These are phyloP conservation scores for Lypha dubia DNA, from an alignment of 2,888 invertebrate species.

Conservation along the genomic window DNA sequence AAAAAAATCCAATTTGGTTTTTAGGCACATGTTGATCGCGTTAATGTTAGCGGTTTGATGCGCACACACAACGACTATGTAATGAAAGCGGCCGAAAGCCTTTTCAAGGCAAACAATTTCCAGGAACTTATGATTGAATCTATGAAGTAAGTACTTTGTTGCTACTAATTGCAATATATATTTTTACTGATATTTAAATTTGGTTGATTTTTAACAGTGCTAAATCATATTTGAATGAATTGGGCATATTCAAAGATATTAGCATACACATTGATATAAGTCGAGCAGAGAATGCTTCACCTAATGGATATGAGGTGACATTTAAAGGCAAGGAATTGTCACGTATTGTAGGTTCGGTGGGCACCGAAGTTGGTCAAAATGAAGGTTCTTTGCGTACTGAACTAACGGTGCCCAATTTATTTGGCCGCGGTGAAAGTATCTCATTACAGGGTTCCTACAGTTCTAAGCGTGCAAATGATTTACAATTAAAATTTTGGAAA, in stretches of 20 bases:
- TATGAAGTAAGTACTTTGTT: slow-evolving; percentile 84
- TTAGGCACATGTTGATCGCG: slow-evolving; percentile 91
- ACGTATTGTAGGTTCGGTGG: slow-evolving; percentile 92
- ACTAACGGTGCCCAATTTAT: slow-evolving; percentile 91
- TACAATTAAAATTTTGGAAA: slow-evolving; percentile 91
- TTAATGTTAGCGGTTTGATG: slow-evolving; percentile 92
- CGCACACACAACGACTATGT: slow-evolving; percentile 96
- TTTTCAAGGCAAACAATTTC: slow-evolving; percentile 93
- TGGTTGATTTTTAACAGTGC: slow-evolving; percentile 83
- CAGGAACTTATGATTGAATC: slow-evolving; percentile 90
- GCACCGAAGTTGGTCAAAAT: slow-evolving; percentile 95
- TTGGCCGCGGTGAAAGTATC: slow-evolving; percentile 93
- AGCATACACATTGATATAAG: slow-evolving; percentile 94
- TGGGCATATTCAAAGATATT: slow-evolving; percentile 95
- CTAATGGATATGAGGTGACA: slow-evolving; percentile 92
- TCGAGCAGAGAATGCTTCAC: slow-evolving; percentile 89
- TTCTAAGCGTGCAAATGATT: slow-evolving; percentile 91
- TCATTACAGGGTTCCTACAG: slow-evolving; percentile 94
- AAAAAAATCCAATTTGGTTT: neutral
- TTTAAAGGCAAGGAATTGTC: slow-evolving; percentile 93
- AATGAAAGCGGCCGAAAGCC: slow-evolving; percentile 89
- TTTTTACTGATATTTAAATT: slow-evolving; percentile 1
- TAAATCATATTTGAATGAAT: slow-evolving; percentile 89
- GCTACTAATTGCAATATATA: neutral
- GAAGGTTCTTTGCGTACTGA: slow-evolving; percentile 90